These are phyloP conservation scores for Calyptomena viridis DNA, from an alignment of 2,113 vertebrate genomes.

Conservation along the genomic window DNA sequence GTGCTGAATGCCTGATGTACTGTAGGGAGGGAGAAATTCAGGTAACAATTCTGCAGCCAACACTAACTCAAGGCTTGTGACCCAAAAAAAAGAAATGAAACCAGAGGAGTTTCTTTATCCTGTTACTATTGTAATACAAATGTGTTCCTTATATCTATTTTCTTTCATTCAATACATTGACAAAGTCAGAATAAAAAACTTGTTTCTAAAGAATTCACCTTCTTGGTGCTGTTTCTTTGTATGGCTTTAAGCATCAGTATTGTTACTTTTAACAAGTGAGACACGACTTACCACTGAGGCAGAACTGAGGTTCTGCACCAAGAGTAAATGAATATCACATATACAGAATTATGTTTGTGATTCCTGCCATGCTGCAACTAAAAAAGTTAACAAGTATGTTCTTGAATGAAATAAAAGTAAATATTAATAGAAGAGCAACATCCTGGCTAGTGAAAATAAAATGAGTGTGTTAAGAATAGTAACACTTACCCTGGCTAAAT, in stretches of 20 bases:
- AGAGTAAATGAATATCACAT: background rate
- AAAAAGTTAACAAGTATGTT: background rate
- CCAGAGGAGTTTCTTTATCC: background rate
- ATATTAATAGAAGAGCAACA: background rate
- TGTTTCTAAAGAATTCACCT: background rate
- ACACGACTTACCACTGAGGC: background rate
- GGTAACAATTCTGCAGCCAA: background rate
- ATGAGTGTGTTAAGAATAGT: background rate
- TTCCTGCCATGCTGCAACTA: background rate
- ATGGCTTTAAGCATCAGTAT: background rate
- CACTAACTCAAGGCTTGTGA: background rate
- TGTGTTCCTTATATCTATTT: background rate
- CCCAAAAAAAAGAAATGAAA: rapidly evolving
- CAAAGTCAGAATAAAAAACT: background rate
- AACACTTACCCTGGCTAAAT: background rate
- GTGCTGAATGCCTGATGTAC: background rate
- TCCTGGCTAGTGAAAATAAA: background rate
- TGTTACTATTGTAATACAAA: background rate
- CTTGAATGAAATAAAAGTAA: background rate
- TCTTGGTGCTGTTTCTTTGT: background rate
- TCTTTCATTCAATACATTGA: background rate
- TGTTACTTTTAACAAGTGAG: background rate
- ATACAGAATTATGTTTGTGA: background rate
- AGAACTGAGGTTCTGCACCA: background rate
- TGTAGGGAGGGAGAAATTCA: background rate